Evolutionary conservation across 2,888 invertebrate species (phyloP).

Genomic region (Mythimna vitellina): DNA sequence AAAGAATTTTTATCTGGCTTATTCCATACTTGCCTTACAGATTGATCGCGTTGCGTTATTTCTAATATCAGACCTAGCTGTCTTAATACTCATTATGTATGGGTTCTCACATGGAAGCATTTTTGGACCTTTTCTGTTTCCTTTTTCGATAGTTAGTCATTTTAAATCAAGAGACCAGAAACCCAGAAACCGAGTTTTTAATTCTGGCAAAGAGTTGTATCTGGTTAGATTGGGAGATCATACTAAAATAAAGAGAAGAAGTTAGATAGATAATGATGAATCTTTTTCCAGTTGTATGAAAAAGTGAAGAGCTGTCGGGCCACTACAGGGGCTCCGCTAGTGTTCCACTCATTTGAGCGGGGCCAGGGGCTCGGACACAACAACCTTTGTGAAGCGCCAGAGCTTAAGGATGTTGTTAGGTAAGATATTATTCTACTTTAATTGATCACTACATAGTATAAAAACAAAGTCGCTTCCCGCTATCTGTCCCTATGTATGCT

Average conservation of each 20-base stretch:
- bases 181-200: background rate
- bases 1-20: background rate
- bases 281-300: conserved; percentile 90
- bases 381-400: conserved; percentile 94
- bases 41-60: no score
- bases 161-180: no score
- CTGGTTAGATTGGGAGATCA: background rate
- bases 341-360: conserved; percentile 94
- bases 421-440: conserved; percentile 75
- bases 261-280: background rate
- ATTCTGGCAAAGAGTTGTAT: background rate
- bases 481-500: no score
- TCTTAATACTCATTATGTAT: background rate
- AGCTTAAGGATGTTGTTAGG: conserved; percentile 92
- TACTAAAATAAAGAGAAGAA: background rate
- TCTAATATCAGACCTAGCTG: background rate
- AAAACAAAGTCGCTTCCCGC: no score
- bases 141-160: background rate
- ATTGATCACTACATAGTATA: no score
- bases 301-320: conserved; percentile 90
- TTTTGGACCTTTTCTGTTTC: background rate
- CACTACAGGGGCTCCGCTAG: conserved; percentile 90
- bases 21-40: background rate
- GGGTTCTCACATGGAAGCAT: conserved; percentile 7
- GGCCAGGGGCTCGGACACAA: conserved; percentile 95